These are phyloP conservation scores for Epizoanthus stellaris DNA, from an alignment of 92 coral and sea anemone genomes.

Conservation along the genomic window DNA sequence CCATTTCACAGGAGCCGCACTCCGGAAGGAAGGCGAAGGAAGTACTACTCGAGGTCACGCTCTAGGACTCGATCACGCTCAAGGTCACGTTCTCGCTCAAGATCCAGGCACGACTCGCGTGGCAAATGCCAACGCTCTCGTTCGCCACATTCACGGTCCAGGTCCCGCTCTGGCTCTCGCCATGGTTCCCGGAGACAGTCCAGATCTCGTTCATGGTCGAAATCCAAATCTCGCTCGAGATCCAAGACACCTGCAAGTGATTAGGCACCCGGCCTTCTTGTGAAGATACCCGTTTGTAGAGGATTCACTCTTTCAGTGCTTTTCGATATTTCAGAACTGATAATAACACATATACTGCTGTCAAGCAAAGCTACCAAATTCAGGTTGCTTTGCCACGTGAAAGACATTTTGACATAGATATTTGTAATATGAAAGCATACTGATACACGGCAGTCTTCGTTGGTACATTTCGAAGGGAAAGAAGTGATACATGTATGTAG, in stretches of 20 bases:
- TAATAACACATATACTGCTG: no score
- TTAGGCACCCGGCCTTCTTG: neutral
- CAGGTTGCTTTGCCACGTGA: no score
- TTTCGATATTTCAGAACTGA: neutral
- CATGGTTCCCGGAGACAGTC: slow-evolving; percentile 38
- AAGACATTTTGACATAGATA: no score
- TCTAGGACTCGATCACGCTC: slow-evolving; percentile 68
- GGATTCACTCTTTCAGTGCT: neutral
- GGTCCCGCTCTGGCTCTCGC: slow-evolving; percentile 66
- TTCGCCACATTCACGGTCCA: slow-evolving; percentile 50
- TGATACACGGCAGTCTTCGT: no score
- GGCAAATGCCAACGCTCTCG: slow-evolving; percentile 43
- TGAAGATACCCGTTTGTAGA: neutral
- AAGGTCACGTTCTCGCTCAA: slow-evolving; percentile 61
- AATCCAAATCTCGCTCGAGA: slow-evolving; percentile 78
- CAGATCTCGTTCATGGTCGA: slow-evolving; percentile 51
- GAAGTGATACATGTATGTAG: no score
- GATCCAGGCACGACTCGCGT: slow-evolving; percentile 20
- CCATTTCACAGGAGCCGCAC: slow-evolving; percentile 68
- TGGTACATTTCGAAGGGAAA: no score
- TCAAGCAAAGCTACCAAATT: no score
- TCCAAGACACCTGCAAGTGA: slow-evolving; percentile 47
- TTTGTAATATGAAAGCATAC: no score
- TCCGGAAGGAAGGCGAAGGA: slow-evolving; percentile 67
- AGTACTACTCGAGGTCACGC: slow-evolving; percentile 39